Conservation (phyloP, 1,140 invertebrate species). For the Heliothis subflexa region DNA sequence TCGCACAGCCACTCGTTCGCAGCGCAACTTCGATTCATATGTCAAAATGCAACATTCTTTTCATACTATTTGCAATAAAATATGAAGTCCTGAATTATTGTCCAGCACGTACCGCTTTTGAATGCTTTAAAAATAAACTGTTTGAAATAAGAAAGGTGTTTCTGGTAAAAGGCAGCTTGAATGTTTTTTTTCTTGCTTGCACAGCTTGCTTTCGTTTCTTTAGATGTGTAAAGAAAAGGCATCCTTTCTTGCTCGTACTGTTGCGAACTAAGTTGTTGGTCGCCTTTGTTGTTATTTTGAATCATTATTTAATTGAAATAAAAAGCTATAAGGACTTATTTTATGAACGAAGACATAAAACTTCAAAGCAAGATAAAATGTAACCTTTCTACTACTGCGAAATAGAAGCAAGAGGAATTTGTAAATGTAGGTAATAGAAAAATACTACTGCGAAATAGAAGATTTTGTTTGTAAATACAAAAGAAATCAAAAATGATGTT, state of each 20-base stretch:
- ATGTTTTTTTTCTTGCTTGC: slow-evolving; percentile 8
- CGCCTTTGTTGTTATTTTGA: slow-evolving; percentile 25
- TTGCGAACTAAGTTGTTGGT: slow-evolving; percentile 18
- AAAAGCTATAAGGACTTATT: not conserved
- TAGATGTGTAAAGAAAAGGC: slow-evolving; percentile 24
- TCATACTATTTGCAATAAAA: slow-evolving; percentile 16
- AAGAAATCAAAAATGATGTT: not conserved
- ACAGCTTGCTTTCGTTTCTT: slow-evolving; percentile 37
- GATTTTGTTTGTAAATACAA: no score
- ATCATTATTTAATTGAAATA: slow-evolving; percentile 1
- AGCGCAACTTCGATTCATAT: slow-evolving; percentile 1
- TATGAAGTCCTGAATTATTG: slow-evolving; percentile 32
- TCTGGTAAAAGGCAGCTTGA: slow-evolving; percentile 12
- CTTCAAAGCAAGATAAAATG: no score
- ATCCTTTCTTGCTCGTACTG: not conserved
- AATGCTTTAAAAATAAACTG: slow-evolving; percentile 40
- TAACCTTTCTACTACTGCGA: no score
- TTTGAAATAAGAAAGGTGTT: slow-evolving; percentile 23
- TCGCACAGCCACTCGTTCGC: not conserved
- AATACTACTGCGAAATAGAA: no score
- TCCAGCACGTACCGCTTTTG: slow-evolving; percentile 26
- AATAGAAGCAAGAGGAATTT: no score
- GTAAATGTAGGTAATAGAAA: no score
- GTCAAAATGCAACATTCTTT: slow-evolving; percentile 24
- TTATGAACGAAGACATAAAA: no score